Conservation (phyloP, 2,113 vertebrate species). For the Acrocephalus arundinaceus region DNA sequence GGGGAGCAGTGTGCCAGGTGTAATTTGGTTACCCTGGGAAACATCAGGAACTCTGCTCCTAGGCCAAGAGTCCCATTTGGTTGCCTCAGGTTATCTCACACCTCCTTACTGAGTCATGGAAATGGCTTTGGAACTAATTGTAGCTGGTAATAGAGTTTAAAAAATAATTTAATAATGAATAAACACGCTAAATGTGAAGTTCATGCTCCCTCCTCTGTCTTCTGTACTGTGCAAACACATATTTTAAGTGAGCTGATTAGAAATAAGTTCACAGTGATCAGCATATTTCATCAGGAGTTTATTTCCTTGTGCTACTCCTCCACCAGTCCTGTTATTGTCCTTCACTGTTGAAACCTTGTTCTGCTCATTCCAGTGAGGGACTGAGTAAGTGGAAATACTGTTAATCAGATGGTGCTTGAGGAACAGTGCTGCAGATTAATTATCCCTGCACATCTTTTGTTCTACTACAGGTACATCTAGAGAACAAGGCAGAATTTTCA, state of each 20-base stretch:
- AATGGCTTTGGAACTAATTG: not conserved
- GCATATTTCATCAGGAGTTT: not conserved
- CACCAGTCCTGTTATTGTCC: not conserved
- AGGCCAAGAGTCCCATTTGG: not conserved
- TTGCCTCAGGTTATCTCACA: not conserved
- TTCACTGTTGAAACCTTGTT: not conserved
- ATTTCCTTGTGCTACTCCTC: not conserved
- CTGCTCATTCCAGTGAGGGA: not conserved
- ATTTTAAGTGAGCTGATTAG: not conserved
- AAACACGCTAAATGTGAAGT: not conserved
- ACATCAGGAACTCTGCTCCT: not conserved
- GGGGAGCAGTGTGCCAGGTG: not conserved
- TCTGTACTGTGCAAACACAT: not conserved
- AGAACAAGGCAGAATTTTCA: conserved; percentile 11
- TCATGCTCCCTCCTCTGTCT: not conserved
- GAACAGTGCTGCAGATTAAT: conserved; percentile 34
- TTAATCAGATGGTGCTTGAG: conserved; percentile 34
- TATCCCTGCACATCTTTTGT: conserved; percentile 21
- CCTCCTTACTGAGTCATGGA: not conserved
- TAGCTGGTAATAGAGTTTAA: not conserved
- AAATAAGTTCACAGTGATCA: not conserved
- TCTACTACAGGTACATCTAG: not conserved
- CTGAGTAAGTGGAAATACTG: not conserved
- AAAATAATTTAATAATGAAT: not conserved
- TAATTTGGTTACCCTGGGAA: not conserved